phyloP scores from a whole-genome alignment of 2,797 vertebrate species.

The Kryptolebias ocellatus region DNA sequence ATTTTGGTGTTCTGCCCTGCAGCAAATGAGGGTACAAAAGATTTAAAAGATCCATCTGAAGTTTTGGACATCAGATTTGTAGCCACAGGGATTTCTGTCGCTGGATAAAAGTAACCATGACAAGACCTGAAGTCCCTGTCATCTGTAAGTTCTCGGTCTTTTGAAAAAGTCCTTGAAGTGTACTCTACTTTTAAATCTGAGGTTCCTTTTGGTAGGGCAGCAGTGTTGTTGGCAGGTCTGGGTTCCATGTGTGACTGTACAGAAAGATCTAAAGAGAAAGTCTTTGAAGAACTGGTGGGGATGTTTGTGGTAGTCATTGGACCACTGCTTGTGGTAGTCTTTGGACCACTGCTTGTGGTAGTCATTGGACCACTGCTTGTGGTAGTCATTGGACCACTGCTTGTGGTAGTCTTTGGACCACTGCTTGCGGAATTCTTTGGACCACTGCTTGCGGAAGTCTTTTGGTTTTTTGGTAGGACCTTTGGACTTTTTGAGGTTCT shows the following conservation, averaged over 20 bases:
- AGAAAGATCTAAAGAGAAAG: constrained; percentile 9
- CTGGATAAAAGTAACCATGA: not conserved
- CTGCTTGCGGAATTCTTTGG: not conserved
- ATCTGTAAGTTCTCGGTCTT: constrained; percentile 12
- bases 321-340: constrained; percentile 7
- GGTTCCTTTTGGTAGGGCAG: constrained; percentile 3
- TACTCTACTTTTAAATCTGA: not conserved
- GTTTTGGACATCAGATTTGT: accelerated
- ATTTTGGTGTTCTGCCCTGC: constrained; percentile 6
- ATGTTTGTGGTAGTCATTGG: not conserved
- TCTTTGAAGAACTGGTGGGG: constrained; percentile 9
- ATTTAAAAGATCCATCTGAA: constrained; percentile 7
- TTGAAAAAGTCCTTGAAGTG: not conserved
- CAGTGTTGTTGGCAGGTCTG: not conserved
- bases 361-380: constrained; percentile 4
- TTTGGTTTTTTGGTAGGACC: not conserved
- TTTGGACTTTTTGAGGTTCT: constrained; percentile 17
- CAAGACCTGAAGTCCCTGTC: not conserved
- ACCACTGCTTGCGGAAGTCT: constrained; percentile 2
- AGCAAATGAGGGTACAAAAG: not conserved
- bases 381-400: not conserved
- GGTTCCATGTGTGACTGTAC: not conserved
- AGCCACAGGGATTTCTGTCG: not conserved
- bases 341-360: not conserved
- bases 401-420: constrained; percentile 11